Evolutionary conservation across 2,888 invertebrate species (phyloP).

Genomic region (Nineta flava): DNA sequence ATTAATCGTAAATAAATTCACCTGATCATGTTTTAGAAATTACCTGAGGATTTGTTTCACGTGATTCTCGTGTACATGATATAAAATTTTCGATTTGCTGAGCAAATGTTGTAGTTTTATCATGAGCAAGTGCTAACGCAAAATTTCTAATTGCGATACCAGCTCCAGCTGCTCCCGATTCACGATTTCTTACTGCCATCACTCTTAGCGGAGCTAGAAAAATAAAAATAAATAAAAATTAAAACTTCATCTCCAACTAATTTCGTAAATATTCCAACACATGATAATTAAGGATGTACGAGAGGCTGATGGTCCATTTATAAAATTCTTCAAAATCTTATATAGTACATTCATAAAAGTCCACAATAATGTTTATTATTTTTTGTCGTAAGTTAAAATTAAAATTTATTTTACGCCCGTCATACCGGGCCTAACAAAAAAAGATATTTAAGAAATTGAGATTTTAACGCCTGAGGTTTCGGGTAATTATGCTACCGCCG

Average conservation of each 20-base stretch:
- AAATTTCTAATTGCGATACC: conserved; percentile 63
- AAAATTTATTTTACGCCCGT: too few relatives aligned
- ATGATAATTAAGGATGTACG: too few relatives aligned
- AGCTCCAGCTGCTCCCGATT: conserved; percentile 37
- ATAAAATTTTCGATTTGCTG: conserved; percentile 89
- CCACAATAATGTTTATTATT: too few relatives aligned
- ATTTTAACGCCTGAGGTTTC: too few relatives aligned
- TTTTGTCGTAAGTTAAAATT: too few relatives aligned
- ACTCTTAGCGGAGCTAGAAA: conserved; percentile 66
- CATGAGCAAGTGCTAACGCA: conserved; percentile 64
- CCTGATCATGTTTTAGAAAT: neutral
- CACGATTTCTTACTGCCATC: conserved; percentile 45
- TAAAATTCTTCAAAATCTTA: too few relatives aligned
- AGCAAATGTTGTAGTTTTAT: conserved; percentile 78
- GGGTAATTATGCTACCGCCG: too few relatives aligned
- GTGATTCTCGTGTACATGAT: conserved; percentile 78
- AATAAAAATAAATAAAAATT: conserved; percentile 13
- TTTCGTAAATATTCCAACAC: too few relatives aligned
- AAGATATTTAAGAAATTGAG: too few relatives aligned
- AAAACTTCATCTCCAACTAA: neutral
- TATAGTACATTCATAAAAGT: too few relatives aligned
- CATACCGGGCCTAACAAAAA: too few relatives aligned
- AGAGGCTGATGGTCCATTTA: too few relatives aligned
- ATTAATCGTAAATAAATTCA: neutral
- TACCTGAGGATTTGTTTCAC: conserved; percentile 71